Percentiles rank a stretch among this genome's conserved stretches.
Evolutionary conservation across 1,140 invertebrate species (phyloP).

Genomic region (Drosophila littoralis): DNA sequence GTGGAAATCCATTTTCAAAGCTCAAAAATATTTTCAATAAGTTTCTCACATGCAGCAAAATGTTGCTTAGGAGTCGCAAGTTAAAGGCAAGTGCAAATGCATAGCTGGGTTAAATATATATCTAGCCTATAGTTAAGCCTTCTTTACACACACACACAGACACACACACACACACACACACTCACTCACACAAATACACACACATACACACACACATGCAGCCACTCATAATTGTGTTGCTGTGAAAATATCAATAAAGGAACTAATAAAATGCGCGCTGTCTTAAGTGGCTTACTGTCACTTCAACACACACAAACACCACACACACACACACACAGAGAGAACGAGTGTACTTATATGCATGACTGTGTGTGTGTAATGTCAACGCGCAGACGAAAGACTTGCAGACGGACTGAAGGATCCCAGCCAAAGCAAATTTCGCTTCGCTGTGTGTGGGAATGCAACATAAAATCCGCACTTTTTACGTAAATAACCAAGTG

Average conservation of each 20-base stretch:
- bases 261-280: slow-evolving; percentile 82
- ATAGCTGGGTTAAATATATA: not conserved
- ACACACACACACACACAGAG: too few species aligned
- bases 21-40: too few species aligned
- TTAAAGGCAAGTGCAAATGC: too few species aligned
- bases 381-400: slow-evolving; percentile 67
- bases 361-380: slow-evolving; percentile 44
- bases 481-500: slow-evolving; percentile 72
- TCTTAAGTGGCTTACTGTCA: slow-evolving; percentile 81
- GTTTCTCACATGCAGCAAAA: too few species aligned
- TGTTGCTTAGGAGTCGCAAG: too few species aligned
- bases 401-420: slow-evolving; percentile 22
- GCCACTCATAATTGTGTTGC: slow-evolving; percentile 76
- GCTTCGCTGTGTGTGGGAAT: slow-evolving; percentile 46
- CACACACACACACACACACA: slow-evolving; percentile 3
- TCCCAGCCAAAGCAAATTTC: slow-evolving; percentile 10
- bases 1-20: too few species aligned
- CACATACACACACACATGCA: slow-evolving; percentile 25
- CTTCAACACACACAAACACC: slow-evolving; percentile 55
- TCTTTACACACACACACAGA: slow-evolving; percentile 7
- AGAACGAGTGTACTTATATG: slow-evolving; percentile 25
- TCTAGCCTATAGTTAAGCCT: not conserved
- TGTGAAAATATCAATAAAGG: slow-evolving; percentile 83
- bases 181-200: slow-evolving; percentile 9
- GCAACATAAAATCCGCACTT: slow-evolving; percentile 79